Evolutionary conservation across 2,113 vertebrate genomes (phyloP).

Genomic region (Oncorhynchus nerka): DNA sequence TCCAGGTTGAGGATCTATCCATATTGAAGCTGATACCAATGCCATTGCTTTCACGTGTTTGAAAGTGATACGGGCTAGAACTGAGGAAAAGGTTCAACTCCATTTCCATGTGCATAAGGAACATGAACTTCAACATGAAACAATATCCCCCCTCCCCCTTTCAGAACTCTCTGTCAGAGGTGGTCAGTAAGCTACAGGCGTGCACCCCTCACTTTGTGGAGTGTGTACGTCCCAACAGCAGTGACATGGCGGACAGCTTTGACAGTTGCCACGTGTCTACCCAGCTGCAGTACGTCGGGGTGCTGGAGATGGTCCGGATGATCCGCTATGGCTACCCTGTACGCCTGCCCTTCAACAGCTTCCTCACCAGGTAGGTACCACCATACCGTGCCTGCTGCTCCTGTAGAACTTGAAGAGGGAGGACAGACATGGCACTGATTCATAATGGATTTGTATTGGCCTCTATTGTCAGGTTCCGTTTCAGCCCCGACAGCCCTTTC

Average conservation of each 20-base stretch:
- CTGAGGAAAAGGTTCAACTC: too few species aligned
- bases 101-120: too few species aligned
- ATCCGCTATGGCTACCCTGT: slow-evolving; percentile 88
- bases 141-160: background rate
- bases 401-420: too few species aligned
- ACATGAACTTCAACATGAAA: background rate
- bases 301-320: slow-evolving; percentile 91
- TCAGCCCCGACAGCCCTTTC: background rate
- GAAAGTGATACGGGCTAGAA: too few species aligned
- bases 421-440: background rate
- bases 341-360: slow-evolving; percentile 83
- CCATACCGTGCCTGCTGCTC: background rate
- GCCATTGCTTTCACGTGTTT: too few species aligned
- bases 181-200: slow-evolving; percentile 83
- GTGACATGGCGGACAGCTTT: slow-evolving; percentile 78
- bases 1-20: too few species aligned
- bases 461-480: background rate
- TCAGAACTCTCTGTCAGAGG: slow-evolving; percentile 85
- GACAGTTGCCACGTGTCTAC: slow-evolving; percentile 88
- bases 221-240: slow-evolving; percentile 87
- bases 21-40: too few species aligned
- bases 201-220: slow-evolving; percentile 84
- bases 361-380: slow-evolving; percentile 83
- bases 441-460: background rate
- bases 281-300: slow-evolving; percentile 89